Evolutionary conservation across 2,888 invertebrate genomes (phyloP), one percentile per base, ranked within the genome.

Genomic region (Drosophila formosana): DNA sequence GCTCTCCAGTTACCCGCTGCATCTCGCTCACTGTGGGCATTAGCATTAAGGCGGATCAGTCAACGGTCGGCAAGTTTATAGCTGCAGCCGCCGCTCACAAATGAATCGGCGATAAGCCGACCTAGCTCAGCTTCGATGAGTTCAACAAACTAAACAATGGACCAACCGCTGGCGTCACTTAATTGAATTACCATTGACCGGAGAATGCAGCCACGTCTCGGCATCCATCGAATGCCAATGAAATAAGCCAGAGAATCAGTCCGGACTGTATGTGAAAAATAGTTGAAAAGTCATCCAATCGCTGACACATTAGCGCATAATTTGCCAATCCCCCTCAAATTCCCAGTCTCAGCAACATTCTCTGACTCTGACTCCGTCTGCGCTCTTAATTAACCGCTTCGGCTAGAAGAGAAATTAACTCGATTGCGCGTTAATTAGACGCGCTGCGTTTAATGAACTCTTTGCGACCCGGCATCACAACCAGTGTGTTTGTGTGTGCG

Each of bases 391-490:
- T 85, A 85, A 86, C 72, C 79, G 87, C 77, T 73, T 79, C 87
- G 84, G 72, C 83, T 83, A 87, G 89, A 77, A 58, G 58, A 75
- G 89, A 87, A 85, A 89, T 85, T 85, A 89, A 89, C 89, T 85
- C 89, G 87, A 85, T 89, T 89, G 84, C 77, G 82, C 88, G 82
- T 89, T 85, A 85, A 85, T 85, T 85, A 85, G 80, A 77, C 69
- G 72, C 77, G 66, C 70, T 75, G 78, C 88, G 83, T 89, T 89
- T 89, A 85, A 85, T 85, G 87, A 85, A 89, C 84, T 89, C 73
- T 56, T 51, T 57, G 70, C 65, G 41, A n/a, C 47, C 50, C 51
- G 32, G 34, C 43, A 47, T 37, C 32, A 8, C 4, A n/a, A 30
- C 50, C 37, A 52, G 52, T 26, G 47, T n/a, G 34, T 46, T 28